phyloP scores from a whole-genome alignment of 2,797 vertebrate species.

The Orestias chungarensis region DNA sequence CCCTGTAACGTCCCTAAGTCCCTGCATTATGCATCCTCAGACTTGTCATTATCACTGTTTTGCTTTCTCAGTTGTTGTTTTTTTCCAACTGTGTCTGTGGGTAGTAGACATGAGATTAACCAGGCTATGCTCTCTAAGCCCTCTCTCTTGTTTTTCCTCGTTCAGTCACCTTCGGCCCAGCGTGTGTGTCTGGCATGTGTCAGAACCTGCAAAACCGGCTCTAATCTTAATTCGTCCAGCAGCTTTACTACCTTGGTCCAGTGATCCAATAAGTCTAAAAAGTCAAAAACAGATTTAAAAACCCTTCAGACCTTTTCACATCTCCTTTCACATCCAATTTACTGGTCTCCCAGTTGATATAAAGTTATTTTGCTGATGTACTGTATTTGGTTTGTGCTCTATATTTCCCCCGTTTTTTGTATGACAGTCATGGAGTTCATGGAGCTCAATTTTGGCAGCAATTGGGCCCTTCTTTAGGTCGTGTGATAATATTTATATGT shows the following conservation, averaged over 20 bases:
- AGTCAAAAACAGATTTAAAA: background rate
- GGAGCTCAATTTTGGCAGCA: background rate
- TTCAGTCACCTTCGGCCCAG: slow-evolving; percentile 15
- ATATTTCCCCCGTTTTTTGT: no score
- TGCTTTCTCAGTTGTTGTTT: slow-evolving; percentile 12
- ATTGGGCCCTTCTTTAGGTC: background rate
- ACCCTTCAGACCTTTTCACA: background rate
- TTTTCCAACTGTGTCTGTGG: slow-evolving; percentile 19
- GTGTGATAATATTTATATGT: background rate
- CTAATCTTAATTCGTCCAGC: slow-evolving; percentile 56
- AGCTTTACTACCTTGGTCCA: slow-evolving; percentile 51
- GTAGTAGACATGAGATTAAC: slow-evolving; percentile 33
- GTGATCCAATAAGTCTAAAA: slow-evolving; percentile 27
- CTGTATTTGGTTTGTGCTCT: background rate
- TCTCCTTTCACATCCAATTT: no score
- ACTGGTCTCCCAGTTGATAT: no score
- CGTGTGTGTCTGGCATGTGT: slow-evolving; percentile 58
- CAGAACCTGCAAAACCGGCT: slow-evolving; percentile 56
- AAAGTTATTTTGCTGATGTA: background rate
- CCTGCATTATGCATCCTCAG: slow-evolving; percentile 26
- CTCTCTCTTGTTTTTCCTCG: slow-evolving; percentile 7
- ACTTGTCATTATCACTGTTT: slow-evolving; percentile 30
- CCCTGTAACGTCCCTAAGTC: slow-evolving; percentile 22
- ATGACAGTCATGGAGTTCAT: no score
- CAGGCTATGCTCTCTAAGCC: slow-evolving; percentile 9